A percentile compares a stretch with the other conserved stretches of the same genome.
Evolutionary conservation across 2,888 invertebrate species (phyloP).

Genomic region (Heliconius ismenius): DNA sequence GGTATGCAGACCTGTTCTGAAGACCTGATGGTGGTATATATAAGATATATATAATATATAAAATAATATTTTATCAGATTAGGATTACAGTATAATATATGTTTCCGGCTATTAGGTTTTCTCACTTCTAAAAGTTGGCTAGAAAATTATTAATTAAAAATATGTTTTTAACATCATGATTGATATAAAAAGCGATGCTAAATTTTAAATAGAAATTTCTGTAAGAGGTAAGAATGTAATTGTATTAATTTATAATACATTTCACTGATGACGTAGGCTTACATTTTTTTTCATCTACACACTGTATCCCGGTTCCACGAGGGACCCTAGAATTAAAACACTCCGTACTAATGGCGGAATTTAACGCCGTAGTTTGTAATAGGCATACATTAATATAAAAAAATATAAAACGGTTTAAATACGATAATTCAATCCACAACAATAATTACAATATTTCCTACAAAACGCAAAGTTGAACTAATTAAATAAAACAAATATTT

Average conservation of each 20-base stretch:
- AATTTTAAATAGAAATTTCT: no score
- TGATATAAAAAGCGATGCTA: no score
- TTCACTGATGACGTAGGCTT: not conserved
- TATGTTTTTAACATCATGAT: no score
- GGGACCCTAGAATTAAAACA: no score
- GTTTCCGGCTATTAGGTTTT: not conserved
- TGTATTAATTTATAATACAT: not conserved
- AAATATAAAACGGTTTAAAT: not conserved
- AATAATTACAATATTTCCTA: not conserved
- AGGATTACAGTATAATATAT: not conserved
- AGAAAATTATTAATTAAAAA: not conserved
- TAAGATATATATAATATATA: not conserved
- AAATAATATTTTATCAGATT: not conserved
- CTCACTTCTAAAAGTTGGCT: not conserved
- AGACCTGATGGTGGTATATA: slow-evolving; percentile 16
- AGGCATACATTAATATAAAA: not conserved
- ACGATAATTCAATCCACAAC: not conserved
- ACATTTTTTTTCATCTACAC: not conserved
- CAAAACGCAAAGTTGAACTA: not conserved
- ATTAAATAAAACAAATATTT: slow-evolving; percentile 1
- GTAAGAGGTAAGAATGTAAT: no score
- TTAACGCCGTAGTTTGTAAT: no score
- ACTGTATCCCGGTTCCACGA: no score
- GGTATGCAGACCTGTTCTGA: no score
- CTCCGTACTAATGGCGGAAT: no score